These are phyloP conservation scores for Ormyrus rosae DNA, from an alignment of 2,888 invertebrate species.

Conservation along the genomic window DNA sequence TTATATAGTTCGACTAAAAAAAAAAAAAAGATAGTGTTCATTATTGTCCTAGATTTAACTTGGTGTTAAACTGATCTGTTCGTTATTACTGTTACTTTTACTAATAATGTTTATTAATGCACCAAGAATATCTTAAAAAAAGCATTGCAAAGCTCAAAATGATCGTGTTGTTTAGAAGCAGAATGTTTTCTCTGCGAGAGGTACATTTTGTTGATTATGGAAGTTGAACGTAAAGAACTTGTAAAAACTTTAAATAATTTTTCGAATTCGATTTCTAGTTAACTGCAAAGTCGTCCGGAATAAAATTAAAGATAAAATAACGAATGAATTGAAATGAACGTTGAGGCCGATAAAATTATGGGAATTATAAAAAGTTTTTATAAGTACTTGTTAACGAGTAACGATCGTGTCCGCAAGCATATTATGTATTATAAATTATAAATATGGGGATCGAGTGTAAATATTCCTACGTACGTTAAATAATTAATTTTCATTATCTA, in stretches of 20 bases:
- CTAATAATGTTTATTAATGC: conserved; percentile 25
- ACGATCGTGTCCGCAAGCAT: background rate
- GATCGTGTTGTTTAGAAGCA: background rate
- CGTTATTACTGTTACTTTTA: conserved; percentile 4
- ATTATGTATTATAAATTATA: conserved; percentile 1
- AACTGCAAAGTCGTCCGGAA: background rate
- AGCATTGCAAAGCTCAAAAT: background rate
- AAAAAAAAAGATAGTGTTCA: background rate
- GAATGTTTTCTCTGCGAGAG: conserved; percentile 1
- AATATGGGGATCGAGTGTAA: conserved; percentile 11
- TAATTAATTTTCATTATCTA: conserved; percentile 13
- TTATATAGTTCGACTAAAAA: conserved; percentile 18
- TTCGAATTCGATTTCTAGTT: background rate
- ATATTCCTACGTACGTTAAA: conserved; percentile 1
- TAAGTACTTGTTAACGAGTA: conserved; percentile 2
- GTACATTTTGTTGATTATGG: background rate
- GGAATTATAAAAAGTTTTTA: conserved; percentile 16
- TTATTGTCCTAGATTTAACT: conserved; percentile 4
- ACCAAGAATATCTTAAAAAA: background rate
- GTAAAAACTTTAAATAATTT: conserved; percentile 21
- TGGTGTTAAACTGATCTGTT: conserved; percentile 1
- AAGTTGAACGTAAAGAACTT: background rate
- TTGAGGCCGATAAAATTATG: background rate
- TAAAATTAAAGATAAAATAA: background rate
- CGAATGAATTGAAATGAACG: background rate